Percentiles rank a stretch among this genome's conserved stretches.
Conservation (phyloP, 2,888 invertebrate species). For the Microctonus brassicae region DNA sequence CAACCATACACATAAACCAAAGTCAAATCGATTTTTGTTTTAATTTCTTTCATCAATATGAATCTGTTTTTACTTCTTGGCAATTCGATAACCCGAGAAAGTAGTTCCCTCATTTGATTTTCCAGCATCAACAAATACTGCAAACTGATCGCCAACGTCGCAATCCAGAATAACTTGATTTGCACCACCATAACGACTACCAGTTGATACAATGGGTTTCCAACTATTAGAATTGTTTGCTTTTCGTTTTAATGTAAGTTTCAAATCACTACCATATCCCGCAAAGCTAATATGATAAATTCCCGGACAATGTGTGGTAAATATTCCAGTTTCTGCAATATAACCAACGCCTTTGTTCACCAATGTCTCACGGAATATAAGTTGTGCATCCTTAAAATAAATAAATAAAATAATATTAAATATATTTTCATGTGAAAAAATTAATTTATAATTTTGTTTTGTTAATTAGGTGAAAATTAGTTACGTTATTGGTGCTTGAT, state of each 20-base stretch:
- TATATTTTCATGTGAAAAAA: conserved; percentile 5
- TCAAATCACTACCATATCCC: conserved; percentile 64
- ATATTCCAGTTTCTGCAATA: conserved; percentile 67
- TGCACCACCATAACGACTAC: conserved; percentile 62
- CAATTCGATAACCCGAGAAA: conserved; percentile 67
- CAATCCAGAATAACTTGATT: conserved; percentile 65
- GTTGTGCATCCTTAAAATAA: conserved; percentile 49
- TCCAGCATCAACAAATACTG: conserved; percentile 65
- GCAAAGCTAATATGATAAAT: conserved; percentile 70
- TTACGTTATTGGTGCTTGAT: conserved; percentile 54
- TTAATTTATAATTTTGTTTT: conserved; percentile 9
- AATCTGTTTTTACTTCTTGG: conserved; percentile 59
- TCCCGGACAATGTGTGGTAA: conserved; percentile 70
- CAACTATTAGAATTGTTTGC: conserved; percentile 57
- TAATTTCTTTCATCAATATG: conserved; percentile 8
- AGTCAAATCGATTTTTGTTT: conserved; percentile 9
- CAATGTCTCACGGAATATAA: conserved; percentile 58
- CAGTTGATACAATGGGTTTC: conserved; percentile 54
- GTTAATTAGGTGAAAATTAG: conserved; percentile 20
- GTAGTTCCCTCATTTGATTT: conserved; percentile 58
- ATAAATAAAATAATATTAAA: background rate
- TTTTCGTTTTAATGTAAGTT: conserved; percentile 62
- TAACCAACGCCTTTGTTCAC: conserved; percentile 70
- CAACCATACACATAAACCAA: conserved; percentile 18
- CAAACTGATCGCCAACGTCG: conserved; percentile 66